Evolutionary conservation across 2,888 invertebrate genomes (phyloP).

Genomic region (Lasius platythorax): DNA sequence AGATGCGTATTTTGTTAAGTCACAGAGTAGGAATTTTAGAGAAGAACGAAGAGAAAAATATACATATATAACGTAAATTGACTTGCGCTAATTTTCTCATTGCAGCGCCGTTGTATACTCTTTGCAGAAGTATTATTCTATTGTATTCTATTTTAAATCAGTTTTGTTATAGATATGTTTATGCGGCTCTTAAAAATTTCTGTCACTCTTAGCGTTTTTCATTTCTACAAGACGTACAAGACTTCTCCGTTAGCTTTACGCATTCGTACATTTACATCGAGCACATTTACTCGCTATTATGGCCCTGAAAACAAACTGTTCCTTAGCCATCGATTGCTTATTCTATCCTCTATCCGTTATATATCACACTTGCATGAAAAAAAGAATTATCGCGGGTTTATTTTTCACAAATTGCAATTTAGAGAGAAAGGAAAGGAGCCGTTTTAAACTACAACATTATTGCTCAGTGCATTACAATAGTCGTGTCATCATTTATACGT

Average conservation of each 20-base stretch:
- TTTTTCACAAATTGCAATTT: slow-evolving; percentile 4
- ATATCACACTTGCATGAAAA: slow-evolving; percentile 36
- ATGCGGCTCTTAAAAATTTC: not conserved
- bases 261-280: slow-evolving; percentile 15
- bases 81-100: not conserved
- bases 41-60: slow-evolving; percentile 21
- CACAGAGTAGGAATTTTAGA: not conserved
- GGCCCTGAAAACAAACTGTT: slow-evolving; percentile 8
- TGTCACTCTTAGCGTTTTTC: slow-evolving; percentile 9
- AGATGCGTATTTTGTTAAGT: not conserved
- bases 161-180: not conserved
- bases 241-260: not conserved
- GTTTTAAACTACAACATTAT: not conserved
- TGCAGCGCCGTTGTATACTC: not conserved
- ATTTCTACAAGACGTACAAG: not conserved
- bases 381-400: not conserved
- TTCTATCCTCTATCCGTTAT: not conserved
- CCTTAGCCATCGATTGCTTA: slow-evolving; percentile 12
- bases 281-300: not conserved
- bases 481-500: not conserved
- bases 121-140: not conserved
- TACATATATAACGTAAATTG: not conserved
- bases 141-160: not conserved
- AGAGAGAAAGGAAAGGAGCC: not conserved
- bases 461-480: not conserved